Percentiles rank a stretch among this genome's conserved stretches.
These are phyloP conservation scores for Eubasilissa splendida DNA, from an alignment of 2,888 invertebrate species.

Conservation along the genomic window DNA sequence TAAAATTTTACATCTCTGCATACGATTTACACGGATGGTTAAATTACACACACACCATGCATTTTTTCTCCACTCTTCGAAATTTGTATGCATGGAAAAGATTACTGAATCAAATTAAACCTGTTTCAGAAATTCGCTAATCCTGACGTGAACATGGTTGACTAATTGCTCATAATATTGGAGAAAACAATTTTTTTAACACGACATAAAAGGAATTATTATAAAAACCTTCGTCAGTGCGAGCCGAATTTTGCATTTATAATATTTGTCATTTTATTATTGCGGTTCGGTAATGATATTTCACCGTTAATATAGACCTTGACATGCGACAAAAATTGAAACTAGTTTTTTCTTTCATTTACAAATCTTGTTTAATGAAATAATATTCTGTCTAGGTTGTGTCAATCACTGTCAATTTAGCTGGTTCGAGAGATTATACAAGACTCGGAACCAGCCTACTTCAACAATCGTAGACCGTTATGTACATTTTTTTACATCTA, in stretches of 20 bases:
- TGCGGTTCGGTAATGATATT: too few species aligned
- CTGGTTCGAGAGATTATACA: conserved; percentile 5
- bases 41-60: too few species aligned
- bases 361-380: conserved; percentile 34
- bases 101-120: conserved; percentile 40
- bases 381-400: conserved; percentile 49
- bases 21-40: too few species aligned
- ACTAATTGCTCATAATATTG: conserved; percentile 44
- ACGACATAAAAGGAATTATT: too few species aligned
- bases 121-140: conserved; percentile 49
- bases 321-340: conserved; percentile 28
- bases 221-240: too few species aligned
- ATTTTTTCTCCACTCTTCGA: too few species aligned
- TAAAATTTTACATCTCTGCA: too few species aligned
- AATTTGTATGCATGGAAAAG: conserved; percentile 31
- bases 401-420: conserved; percentile 57
- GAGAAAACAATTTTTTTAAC: background rate
- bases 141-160: conserved; percentile 42
- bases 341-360: conserved; percentile 28
- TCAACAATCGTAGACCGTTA: too few species aligned
- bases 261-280: too few species aligned
- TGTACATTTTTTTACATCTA: too few species aligned
- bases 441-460: too few species aligned
- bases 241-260: too few species aligned
- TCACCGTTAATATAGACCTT: background rate